phyloP scores from a whole-genome alignment of 2,113 vertebrate genomes.

The Mastomys coucha region DNA sequence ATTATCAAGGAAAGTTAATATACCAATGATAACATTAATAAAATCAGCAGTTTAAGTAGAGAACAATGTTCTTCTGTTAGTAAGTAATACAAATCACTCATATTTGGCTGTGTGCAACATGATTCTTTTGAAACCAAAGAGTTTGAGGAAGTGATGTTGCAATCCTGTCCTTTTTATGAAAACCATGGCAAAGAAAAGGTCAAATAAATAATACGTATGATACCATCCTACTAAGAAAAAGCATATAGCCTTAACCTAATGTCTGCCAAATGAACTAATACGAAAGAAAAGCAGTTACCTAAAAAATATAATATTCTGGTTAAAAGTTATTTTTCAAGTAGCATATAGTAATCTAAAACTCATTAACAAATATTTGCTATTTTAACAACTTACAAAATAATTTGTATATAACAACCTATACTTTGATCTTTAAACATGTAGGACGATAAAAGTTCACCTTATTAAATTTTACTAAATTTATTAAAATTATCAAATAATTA shows the following conservation, averaged over 20 bases:
- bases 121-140: constrained; percentile 70
- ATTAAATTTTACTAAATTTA: constrained; percentile 58
- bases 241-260: neutral
- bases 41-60: neutral
- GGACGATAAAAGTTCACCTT: neutral
- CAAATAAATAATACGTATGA: constrained; percentile 60
- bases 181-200: constrained; percentile 64
- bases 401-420: neutral
- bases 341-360: neutral
- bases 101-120: constrained; percentile 49
- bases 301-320: neutral
- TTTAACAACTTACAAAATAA: neutral
- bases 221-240: constrained; percentile 44
- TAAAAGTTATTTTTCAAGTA: constrained; percentile 50
- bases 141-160: constrained; percentile 67
- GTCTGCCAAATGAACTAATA: neutral
- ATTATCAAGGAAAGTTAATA: constrained; percentile 23
- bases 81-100: constrained; percentile 45
- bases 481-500: constrained; percentile 45
- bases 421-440: neutral
- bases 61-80: constrained; percentile 69
- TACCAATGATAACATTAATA: constrained; percentile 12
- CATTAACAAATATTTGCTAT: neutral
- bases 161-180: constrained; percentile 67
- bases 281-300: neutral